Evolutionary conservation across 1,140 invertebrate genomes (phyloP), one percentile per base, ranked within the genome.

Genomic region (Neodiprion pinetum): DNA sequence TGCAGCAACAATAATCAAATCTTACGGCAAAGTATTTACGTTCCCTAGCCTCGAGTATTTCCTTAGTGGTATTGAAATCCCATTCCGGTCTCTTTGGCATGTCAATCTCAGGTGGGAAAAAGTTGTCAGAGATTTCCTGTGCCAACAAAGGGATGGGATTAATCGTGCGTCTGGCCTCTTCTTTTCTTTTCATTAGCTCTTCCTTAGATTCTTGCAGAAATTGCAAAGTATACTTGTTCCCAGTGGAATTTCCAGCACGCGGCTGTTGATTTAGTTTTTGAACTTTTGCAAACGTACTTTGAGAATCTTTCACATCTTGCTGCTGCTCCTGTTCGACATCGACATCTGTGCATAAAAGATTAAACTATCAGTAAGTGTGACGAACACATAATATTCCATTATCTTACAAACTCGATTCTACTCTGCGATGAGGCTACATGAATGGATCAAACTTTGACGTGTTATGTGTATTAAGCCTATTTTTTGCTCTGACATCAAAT

Each of bases 41-140:
- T 85, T 96, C 95, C 82, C 90, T 91, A 7, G 88, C 88, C 74
- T 97, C 94, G 10, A 98, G 86, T 70, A 93, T 86, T 48, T 93
- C 91, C 76, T 92, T 93, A 4, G 90, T 90, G 90, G 95, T 93
- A 9, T 88, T 89, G 82, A 93, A 94, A 82, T 93, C 91, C 96
- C 96, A 98, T 0, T 91, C 84, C 3, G 96, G 96, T 80, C 96
- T 87, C 78, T 93, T 93, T 0, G 96, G 96, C 85, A 97, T 96
- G 78, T 94, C 92, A 21, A 96, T 85, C 8, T 91, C 93, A 1
- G 90, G 82, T n/a, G 92, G 91, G 85, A 94, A 97, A 83, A 93
- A 96, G 76, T 93, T 90, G 69, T 92, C 90, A 67, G 93, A 90
- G 47, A 96, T 89, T 88, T 97, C 96, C 80, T 95, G 89, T 14